phyloP scores from a whole-genome alignment of 2,113 vertebrate genomes.

The Calonectris borealis region DNA sequence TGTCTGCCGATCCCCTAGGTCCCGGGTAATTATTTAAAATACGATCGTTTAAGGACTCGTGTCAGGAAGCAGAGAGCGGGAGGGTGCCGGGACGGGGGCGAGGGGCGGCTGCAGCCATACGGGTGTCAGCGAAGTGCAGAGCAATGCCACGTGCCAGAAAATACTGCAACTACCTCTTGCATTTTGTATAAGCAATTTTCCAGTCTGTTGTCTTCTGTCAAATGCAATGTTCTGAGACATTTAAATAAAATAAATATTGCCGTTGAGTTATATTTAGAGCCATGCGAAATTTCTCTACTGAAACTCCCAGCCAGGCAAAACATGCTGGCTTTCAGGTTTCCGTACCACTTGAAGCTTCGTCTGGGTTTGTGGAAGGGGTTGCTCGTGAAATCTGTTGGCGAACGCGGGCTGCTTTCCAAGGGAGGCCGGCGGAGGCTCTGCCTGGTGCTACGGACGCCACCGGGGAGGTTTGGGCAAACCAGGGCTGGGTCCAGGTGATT shows the following conservation, averaged over 20 bases:
- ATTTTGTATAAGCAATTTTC: constrained; percentile 71
- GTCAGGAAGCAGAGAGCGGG: background rate
- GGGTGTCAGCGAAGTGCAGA: constrained; percentile 16
- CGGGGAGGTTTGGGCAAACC: background rate
- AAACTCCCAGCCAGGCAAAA: constrained; percentile 52
- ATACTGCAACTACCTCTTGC: constrained; percentile 60
- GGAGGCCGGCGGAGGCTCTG: background rate
- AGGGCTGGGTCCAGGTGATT: background rate
- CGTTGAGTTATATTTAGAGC: constrained; percentile 61
- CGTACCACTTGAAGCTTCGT: background rate
- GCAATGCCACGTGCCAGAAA: constrained; percentile 30
- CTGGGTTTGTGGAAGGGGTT: background rate
- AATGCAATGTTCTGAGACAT: constrained; percentile 70
- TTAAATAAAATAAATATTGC: constrained; percentile 70
- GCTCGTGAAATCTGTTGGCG: background rate
- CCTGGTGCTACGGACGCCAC: accelerated
- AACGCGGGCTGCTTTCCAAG: background rate
- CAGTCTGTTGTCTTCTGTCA: constrained; percentile 72
- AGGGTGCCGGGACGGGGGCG: background rate
- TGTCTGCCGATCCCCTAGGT: background rate
- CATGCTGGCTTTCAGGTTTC: constrained; percentile 19
- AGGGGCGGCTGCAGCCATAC: background rate
- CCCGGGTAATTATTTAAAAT: background rate
- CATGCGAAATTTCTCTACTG: constrained; percentile 37
- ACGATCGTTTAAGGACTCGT: accelerated